phyloP scores from a whole-genome alignment of 2,113 vertebrate genomes.

The Sinocyclocheilus rhinocerous region DNA sequence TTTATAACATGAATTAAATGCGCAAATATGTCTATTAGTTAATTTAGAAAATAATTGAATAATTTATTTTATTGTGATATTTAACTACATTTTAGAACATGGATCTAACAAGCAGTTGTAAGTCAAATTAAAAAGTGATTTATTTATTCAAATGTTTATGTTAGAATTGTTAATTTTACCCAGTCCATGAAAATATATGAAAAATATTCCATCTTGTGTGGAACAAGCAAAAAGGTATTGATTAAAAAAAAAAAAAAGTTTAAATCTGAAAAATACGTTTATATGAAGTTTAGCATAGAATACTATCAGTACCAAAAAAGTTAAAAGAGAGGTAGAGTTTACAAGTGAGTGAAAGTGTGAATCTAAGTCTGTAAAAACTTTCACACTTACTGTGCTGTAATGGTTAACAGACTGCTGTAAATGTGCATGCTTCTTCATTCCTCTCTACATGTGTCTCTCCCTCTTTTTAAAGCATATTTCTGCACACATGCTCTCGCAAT shows the following conservation, averaged over 20 bases:
- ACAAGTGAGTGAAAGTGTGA: neutral
- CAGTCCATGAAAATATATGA: neutral
- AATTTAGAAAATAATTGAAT: neutral
- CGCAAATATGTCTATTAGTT: neutral
- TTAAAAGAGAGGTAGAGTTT: neutral
- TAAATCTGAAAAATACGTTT: neutral
- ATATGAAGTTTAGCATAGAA: neutral
- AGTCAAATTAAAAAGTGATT: neutral
- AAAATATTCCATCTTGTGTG: neutral
- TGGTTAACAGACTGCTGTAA: slow-evolving; percentile 18
- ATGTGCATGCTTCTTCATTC: neutral
- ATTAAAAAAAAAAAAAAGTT: neutral
- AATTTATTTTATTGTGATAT: neutral
- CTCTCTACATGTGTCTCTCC: neutral
- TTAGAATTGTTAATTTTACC: neutral
- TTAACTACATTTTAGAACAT: neutral
- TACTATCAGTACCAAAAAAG: neutral
- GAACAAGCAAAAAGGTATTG: neutral
- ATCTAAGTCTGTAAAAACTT: neutral
- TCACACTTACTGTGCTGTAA: slow-evolving; percentile 31
- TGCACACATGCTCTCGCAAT: neutral
- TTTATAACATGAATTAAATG: neutral
- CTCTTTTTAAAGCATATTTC: slow-evolving; percentile 6
- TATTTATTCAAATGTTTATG: neutral
- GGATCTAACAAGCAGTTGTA: neutral